Conservation (phyloP, 2,888 invertebrate species). For the Lochmaea capreae region DNA sequence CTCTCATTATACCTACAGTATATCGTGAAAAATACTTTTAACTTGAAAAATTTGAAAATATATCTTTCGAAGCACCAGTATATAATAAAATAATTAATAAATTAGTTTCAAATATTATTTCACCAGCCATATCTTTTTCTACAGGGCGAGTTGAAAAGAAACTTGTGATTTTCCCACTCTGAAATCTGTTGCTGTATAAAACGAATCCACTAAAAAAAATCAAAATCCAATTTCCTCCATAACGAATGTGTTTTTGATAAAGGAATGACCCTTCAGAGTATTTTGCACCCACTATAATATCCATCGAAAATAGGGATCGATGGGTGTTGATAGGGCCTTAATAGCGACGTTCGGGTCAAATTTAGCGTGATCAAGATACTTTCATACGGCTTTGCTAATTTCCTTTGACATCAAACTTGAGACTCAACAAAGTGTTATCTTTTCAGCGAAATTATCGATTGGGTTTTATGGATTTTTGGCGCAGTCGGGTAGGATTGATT, state of each 20-base stretch:
- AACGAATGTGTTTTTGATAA: conserved; percentile 33
- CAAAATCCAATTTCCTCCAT: conserved; percentile 58
- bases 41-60: too few relatives aligned
- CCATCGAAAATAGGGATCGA: conserved; percentile 53
- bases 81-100: too few relatives aligned
- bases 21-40: too few relatives aligned
- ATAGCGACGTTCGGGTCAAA: conserved; percentile 62
- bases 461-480: conserved; percentile 24
- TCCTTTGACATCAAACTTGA: conserved; percentile 42
- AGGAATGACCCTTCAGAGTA: conserved; percentile 43
- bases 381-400: conserved; percentile 47
- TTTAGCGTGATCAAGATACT: conserved; percentile 60
- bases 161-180: too few relatives aligned
- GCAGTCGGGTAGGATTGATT: not conserved
- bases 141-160: too few relatives aligned
- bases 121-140: too few relatives aligned
- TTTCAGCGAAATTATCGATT: conserved; percentile 29
- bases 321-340: conserved; percentile 53
- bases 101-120: too few relatives aligned
- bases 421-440: conserved; percentile 47
- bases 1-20: too few relatives aligned
- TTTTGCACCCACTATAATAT: conserved; percentile 51
- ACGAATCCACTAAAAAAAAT: conserved; percentile 46
- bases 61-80: too few relatives aligned
- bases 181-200: conserved; percentile 21